Evolutionary conservation across 2,888 invertebrate genomes (phyloP).

Genomic region (Tillus elongatus): DNA sequence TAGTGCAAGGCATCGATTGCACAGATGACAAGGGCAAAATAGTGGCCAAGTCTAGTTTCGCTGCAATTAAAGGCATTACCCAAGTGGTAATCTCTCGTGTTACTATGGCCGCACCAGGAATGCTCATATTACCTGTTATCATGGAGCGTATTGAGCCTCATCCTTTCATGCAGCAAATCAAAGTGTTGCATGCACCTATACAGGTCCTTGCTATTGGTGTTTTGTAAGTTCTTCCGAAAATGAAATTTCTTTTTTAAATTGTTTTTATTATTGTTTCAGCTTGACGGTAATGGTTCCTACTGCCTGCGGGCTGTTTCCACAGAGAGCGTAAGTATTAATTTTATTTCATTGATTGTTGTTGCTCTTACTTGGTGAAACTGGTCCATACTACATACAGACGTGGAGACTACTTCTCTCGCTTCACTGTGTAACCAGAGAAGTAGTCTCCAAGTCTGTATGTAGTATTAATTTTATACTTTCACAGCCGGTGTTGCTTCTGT

Average conservation of each 20-base stretch:
- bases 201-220: slow-evolving; percentile 74
- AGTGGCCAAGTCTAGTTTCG: slow-evolving; percentile 52
- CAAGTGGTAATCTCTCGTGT: slow-evolving; percentile 69
- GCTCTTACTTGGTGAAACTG: too few relatives aligned
- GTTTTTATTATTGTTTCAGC: too few relatives aligned
- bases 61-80: slow-evolving; percentile 74
- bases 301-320: slow-evolving; percentile 78
- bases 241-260: too few relatives aligned
- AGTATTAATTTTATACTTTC: too few relatives aligned
- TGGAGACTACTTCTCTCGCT: too few relatives aligned
- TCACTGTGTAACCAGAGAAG: too few relatives aligned
- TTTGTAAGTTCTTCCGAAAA: too few relatives aligned
- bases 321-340: too few relatives aligned
- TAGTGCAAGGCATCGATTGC: slow-evolving; percentile 67
- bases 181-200: slow-evolving; percentile 68
- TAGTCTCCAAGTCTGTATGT: too few relatives aligned
- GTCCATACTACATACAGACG: too few relatives aligned
- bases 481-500: too few relatives aligned
- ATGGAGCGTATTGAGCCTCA: slow-evolving; percentile 73
- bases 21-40: slow-evolving; percentile 60
- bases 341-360: too few relatives aligned
- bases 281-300: slow-evolving; percentile 80
- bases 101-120: slow-evolving; percentile 82
- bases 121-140: slow-evolving; percentile 75
- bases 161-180: slow-evolving; percentile 65